These are phyloP conservation scores for Orgyia antiqua DNA, from an alignment of 2,888 invertebrate species.

Conservation along the genomic window DNA sequence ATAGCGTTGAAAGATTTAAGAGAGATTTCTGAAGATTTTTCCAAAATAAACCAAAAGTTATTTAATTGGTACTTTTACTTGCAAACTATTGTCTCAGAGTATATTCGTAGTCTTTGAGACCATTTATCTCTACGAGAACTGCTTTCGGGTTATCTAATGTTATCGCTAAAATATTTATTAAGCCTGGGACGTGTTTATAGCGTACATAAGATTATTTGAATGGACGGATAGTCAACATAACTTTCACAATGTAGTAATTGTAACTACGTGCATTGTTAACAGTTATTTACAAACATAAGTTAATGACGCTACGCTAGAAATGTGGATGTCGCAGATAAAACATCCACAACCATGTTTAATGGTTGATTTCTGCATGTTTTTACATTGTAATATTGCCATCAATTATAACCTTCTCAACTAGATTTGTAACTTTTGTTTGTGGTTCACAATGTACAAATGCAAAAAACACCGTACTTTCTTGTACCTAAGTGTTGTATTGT, in stretches of 20 bases:
- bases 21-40: too few relatives aligned
- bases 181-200: constrained; percentile 23
- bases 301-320: constrained; percentile 14
- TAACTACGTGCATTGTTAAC: constrained; percentile 23
- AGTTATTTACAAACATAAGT: constrained; percentile 32
- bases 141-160: constrained; percentile 25
- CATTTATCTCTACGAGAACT: constrained; percentile 29
- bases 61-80: constrained; percentile 41
- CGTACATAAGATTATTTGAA: constrained; percentile 19
- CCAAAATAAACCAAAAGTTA: too few relatives aligned
- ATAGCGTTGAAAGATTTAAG: too few relatives aligned
- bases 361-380: too few relatives aligned
- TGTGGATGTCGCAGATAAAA: constrained; percentile 27
- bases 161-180: constrained; percentile 18
- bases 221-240: constrained; percentile 22
- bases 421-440: too few relatives aligned
- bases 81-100: constrained; percentile 44
- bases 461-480: too few relatives aligned
- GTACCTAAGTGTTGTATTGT: too few relatives aligned
- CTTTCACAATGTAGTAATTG: constrained; percentile 30
- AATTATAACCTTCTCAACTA: too few relatives aligned
- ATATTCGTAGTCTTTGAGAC: too few relatives aligned
- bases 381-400: too few relatives aligned
- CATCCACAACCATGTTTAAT: constrained; percentile 20
- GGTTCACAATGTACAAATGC: too few relatives aligned